phyloP scores from a whole-genome alignment of 2,797 vertebrate species.

The Mycteria americana region DNA sequence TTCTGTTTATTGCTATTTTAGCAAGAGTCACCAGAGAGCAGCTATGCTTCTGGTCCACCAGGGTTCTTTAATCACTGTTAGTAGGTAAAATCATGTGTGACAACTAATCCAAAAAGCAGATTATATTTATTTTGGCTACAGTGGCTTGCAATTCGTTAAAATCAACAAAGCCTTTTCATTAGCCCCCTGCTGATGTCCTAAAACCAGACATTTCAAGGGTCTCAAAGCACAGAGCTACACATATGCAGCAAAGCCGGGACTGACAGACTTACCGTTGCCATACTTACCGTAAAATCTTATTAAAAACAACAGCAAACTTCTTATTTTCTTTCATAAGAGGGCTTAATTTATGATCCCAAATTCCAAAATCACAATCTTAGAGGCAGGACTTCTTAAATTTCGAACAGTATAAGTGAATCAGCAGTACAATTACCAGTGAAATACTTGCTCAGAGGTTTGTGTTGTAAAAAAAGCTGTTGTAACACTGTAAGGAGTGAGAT shows the following conservation, averaged over 20 bases:
- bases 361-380: conserved; percentile 64
- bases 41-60: conserved; percentile 79
- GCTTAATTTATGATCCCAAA: conserved; percentile 68
- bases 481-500: neutral
- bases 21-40: conserved; percentile 81
- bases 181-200: conserved; percentile 94
- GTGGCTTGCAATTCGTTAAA: conserved; percentile 94
- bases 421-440: conserved; percentile 30
- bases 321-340: conserved; percentile 63
- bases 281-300: conserved; percentile 73
- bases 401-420: neutral
- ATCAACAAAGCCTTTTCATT: conserved; percentile 98
- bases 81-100: conserved; percentile 92
- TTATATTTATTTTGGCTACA: conserved; percentile 99
- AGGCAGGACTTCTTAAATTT: conserved; percentile 36
- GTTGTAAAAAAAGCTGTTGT: neutral
- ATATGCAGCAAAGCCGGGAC: conserved; percentile 68
- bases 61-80: conserved; percentile 86
- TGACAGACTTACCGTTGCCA: conserved; percentile 62
- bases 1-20: conserved; percentile 84
- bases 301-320: conserved; percentile 57
- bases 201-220: conserved; percentile 88
- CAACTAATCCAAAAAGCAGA: conserved; percentile 97
- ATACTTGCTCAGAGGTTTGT: neutral
- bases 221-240: conserved; percentile 79